Evolutionary conservation across 2,113 vertebrate species (phyloP).

Genomic region (Sylvia atricapilla): DNA sequence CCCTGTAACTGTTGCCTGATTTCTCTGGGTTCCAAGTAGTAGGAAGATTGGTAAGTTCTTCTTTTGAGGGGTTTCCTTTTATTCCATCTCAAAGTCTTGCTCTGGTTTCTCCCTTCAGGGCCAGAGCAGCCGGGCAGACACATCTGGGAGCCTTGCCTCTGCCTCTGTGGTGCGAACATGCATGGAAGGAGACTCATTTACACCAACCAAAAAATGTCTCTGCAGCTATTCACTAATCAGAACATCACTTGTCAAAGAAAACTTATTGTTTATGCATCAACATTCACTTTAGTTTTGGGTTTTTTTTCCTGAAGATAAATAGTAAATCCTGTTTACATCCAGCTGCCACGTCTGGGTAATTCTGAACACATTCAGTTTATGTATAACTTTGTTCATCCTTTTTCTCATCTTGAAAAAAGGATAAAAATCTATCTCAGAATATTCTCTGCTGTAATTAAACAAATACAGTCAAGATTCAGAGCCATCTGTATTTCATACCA

Average conservation of each 20-base stretch:
- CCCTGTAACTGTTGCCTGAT: neutral
- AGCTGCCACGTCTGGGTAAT: neutral
- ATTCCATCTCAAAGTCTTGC: neutral
- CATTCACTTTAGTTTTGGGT: neutral
- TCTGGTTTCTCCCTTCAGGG: neutral
- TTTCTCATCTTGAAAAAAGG: slow-evolving; percentile 33
- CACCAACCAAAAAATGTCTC: neutral
- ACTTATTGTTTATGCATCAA: neutral
- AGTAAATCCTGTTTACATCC: neutral
- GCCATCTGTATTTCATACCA: slow-evolving; percentile 40
- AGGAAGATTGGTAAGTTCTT: neutral
- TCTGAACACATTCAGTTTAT: slow-evolving; percentile 27
- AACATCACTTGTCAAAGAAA: neutral
- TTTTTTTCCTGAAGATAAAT: neutral
- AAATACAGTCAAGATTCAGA: slow-evolving; percentile 22
- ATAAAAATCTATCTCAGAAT: slow-evolving; percentile 39
- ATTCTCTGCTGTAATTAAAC: slow-evolving; percentile 66
- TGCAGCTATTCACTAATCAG: neutral
- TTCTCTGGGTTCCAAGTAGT: neutral
- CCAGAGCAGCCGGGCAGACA: neutral
- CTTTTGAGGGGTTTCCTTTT: neutral
- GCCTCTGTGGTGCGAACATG: rapidly evolving
- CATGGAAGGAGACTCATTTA: neutral
- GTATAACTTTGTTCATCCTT: neutral
- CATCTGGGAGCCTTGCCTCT: neutral